Evolutionary conservation across 2,797 vertebrate species (phyloP).

Genomic region (Fistularia tabacaria): DNA sequence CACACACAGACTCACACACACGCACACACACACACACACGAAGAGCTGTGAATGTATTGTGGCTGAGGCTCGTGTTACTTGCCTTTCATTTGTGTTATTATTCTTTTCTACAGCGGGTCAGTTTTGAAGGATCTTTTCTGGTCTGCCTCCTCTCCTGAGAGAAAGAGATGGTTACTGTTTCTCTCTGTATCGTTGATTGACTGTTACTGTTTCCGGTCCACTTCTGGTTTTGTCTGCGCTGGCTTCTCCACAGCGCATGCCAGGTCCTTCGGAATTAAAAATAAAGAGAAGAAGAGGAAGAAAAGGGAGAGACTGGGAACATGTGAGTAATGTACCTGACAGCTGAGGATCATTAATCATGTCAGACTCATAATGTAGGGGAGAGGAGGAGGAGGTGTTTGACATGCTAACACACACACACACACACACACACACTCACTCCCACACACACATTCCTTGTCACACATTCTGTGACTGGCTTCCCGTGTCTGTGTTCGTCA

Average conservation of each 20-base stretch:
- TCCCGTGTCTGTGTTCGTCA: constrained; percentile 21
- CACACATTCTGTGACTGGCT: constrained; percentile 42
- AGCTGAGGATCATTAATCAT: constrained; percentile 80
- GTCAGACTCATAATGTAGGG: constrained; percentile 66
- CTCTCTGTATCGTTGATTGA: constrained; percentile 2
- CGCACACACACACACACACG: constrained; percentile 27
- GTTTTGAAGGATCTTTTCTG: constrained; percentile 43
- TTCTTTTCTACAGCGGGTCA: constrained; percentile 54
- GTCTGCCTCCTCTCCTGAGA: constrained; percentile 16
- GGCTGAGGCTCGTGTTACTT: constrained; percentile 50
- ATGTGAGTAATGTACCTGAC: constrained; percentile 73
- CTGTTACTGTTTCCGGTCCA: constrained; percentile 2
- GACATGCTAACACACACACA: constrained; percentile 27
- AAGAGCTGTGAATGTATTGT: constrained; percentile 53
- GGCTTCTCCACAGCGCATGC: constrained; percentile 12
- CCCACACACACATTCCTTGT: constrained; percentile 15
- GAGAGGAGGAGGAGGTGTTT: constrained; percentile 39
- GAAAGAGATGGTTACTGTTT: constrained; percentile 9
- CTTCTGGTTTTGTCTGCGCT: background rate
- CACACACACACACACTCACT: constrained; percentile 23
- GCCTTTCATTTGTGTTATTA: constrained; percentile 65
- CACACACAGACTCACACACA: constrained; percentile 41
- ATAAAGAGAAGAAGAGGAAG: constrained; percentile 10
- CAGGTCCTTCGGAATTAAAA: background rate
- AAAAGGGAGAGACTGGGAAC: constrained; percentile 2